Evolutionary conservation across 2,888 invertebrate species (phyloP).

Genomic region (Heliothis peltigera): DNA sequence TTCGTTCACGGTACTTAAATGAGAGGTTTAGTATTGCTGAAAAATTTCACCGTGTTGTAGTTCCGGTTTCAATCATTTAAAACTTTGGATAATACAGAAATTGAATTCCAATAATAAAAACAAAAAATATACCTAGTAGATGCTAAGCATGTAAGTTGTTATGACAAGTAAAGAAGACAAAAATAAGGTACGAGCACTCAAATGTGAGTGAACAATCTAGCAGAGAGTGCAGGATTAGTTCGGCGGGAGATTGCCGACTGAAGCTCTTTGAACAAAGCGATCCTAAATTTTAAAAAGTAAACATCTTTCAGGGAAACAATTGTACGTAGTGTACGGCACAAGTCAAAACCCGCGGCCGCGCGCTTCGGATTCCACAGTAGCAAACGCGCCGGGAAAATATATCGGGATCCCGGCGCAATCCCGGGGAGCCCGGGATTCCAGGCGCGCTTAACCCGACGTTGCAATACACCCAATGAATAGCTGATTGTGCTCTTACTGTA

Average conservation of each 20-base stretch:
- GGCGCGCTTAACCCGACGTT: constrained; percentile 60
- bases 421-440: constrained; percentile 60
- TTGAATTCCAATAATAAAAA: no score
- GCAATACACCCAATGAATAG: constrained; percentile 60
- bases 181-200: background rate
- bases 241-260: background rate
- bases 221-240: constrained; percentile 7
- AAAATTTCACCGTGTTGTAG: no score
- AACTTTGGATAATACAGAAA: no score
- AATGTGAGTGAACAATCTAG: background rate
- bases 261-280: background rate
- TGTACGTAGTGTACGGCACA: constrained; percentile 27
- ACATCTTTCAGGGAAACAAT: constrained; percentile 47
- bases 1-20: no score
- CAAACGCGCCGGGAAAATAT: constrained; percentile 58
- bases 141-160: no score
- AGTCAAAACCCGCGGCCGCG: constrained; percentile 57
- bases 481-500: constrained; percentile 61
- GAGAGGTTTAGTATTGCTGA: no score
- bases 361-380: constrained; percentile 61
- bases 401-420: constrained; percentile 61
- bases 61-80: no score
- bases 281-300: constrained; percentile 45
- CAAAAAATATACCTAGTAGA: no score
- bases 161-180: background rate